Base-by-base conservation (phyloP, 1,140 invertebrate genomes). In the Notospermus geniculatus region DNA sequence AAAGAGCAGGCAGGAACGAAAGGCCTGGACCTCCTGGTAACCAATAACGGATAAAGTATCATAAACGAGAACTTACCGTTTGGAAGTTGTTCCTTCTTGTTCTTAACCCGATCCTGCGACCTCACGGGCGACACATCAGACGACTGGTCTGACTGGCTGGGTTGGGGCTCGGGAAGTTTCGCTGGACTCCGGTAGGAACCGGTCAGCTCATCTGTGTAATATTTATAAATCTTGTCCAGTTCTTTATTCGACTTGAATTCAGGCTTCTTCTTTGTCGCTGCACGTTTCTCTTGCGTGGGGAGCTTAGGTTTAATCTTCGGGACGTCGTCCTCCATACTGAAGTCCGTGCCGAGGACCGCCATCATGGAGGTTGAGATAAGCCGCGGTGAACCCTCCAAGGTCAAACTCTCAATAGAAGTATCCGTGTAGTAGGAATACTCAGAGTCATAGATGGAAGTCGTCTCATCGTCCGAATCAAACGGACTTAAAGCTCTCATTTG, bases 401-500 rank as follows among this genome's bases (percentile, higher is more conserved):
- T 23, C 9, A 50, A 23, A 50, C 46, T 50, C 19, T 50, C 46
- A 23, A 50, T 50, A 5, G 46, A 50, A 9, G 46, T 27, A 19
- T 50, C 46, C 4, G 46, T 50, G 25, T 23, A 27, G 25, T 27
- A 50, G n/a, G 46, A 50, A 23, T 23, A 23, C 25, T 50, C 46
- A 5, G 46, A 50, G 4, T n/a, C 46, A n/a, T 50, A 50, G 5
- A n/a, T 23, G 4, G 46, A 50, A 36, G 32, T 36, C 4, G n/a
- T 27, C 25, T 50, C 46, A n/a, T 50, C 46, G n/a, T 50, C 46
- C 46, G 46, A 50, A 50, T 50, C 46, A 9, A 50, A 50, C n/a
- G 46, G 46, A 50, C 25, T 50, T n/a, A 50, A 23, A 5, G 25
- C 46, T n/a, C 46, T 50, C 19, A 23, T 19, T 27, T 36, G 27